Evolutionary conservation across 1,140 invertebrate genomes (phyloP), one percentile per base, ranked within the genome.

Genomic region (Papilio xuthus): DNA sequence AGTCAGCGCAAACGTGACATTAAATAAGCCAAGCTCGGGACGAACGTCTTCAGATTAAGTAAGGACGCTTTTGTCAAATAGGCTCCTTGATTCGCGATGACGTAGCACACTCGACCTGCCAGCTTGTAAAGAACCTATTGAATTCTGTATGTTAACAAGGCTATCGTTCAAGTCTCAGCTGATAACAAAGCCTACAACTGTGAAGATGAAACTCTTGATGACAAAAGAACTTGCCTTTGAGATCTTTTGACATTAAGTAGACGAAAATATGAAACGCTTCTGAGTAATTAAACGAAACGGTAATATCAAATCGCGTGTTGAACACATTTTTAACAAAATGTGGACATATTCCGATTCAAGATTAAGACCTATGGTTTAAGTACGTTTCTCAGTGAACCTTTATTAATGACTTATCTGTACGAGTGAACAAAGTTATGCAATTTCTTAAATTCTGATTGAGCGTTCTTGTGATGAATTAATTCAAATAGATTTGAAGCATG

Each of bases 111-210:
- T 73, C n/a, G 4, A 12, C 28, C 67, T 37, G 70, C n/a, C 70
- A 23, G 18, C 20, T 73, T 23, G 23, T 20, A 15, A 69, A 73
- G 71, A 73, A 47, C 42, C 71, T 73, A 73, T 73, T 26, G 42
- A 73, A 12, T 28, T 47, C 71, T 73, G 41, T 73, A 73, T 73
- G 71, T 73, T 42, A 47, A 73, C 71, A 73, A 73, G 71, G 42
- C 42, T 50, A 73, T 73, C 71, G 42, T 23, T 42, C 8, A 72
- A 44, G 70, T 71, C 70, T 71, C 20, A 44, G 10, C 41, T 23
- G 71, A 73, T 73, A 73, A 73, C 42, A 73, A 73, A 73, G 71
- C 71, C n/a, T 73, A 26, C n/a, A 70, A 73, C n/a, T 47, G 71
- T 73, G 20, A 73, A 73, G 71, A 47, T 73, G 20, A 53, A 53